A percentile compares a stretch with the other conserved stretches of the same genome.
phyloP scores from a whole-genome alignment of 2,888 invertebrate genomes.

The Coronaproctus castanopsis region DNA sequence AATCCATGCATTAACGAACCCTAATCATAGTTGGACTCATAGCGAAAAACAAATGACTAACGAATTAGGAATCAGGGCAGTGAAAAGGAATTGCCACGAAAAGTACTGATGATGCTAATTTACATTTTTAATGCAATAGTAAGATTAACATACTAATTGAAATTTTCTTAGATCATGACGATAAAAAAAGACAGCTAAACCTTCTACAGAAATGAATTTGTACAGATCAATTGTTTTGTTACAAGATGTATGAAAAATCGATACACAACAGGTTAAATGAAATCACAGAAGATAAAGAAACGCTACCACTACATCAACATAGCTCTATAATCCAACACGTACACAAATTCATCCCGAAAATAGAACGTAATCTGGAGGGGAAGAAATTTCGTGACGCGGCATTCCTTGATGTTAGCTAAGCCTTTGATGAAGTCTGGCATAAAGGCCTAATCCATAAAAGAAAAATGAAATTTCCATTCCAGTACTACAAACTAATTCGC shows the following conservation, averaged over 20 bases:
- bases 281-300: background rate
- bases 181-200: too few species aligned
- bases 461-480: background rate
- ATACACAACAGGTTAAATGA: background rate
- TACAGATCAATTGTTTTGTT: background rate
- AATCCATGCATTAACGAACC: background rate
- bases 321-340: background rate
- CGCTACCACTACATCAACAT: background rate
- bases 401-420: background rate
- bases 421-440: background rate
- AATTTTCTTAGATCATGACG: background rate
- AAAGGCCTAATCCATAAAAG: too few species aligned
- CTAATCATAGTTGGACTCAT: background rate
- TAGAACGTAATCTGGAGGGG: background rate
- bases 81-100: background rate
- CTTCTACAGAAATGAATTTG: background rate
- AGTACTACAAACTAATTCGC: background rate
- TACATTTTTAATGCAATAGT: background rate
- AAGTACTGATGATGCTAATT: background rate
- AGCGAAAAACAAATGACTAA: background rate
- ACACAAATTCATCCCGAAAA: background rate
- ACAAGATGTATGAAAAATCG: background rate
- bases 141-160: background rate
- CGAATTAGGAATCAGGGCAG: background rate
- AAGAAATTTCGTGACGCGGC: background rate